Conservation (phyloP, 2,888 invertebrate species). For the Calliopum simillimum region DNA sequence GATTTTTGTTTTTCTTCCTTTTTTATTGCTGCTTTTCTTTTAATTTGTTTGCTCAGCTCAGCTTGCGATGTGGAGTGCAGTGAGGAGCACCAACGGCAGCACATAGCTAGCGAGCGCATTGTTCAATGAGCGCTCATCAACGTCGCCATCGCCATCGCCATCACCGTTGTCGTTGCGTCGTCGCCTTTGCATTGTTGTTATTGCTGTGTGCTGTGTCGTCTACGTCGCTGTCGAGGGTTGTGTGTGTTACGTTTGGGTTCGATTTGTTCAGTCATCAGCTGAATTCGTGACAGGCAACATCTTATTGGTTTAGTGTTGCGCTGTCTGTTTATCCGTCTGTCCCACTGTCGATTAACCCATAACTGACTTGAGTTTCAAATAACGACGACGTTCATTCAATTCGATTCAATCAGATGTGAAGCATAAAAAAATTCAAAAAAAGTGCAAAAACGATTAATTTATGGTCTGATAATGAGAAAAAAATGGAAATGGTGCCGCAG, state of each 20-base stretch:
- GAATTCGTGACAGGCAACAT: conserved; percentile 68
- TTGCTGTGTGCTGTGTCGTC: conserved; percentile 3
- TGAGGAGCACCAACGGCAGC: not conserved
- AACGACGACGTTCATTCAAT: too few species aligned
- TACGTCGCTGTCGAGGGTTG: conserved; percentile 56
- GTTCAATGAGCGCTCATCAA: not conserved
- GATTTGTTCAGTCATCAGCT: conserved; percentile 68
- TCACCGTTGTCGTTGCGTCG: conserved; percentile 2
- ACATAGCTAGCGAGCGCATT: conserved; percentile 4
- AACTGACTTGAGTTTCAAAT: too few species aligned
- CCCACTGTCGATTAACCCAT: not conserved
- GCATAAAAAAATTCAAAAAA: not conserved
- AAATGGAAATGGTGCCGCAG: too few species aligned
- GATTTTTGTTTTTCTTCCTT: not conserved
- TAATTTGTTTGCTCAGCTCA: not conserved
- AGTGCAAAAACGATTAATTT: too few species aligned
- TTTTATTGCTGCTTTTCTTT: not conserved
- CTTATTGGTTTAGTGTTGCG: conserved; percentile 60
- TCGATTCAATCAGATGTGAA: too few species aligned
- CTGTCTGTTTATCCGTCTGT: conserved; percentile 50
- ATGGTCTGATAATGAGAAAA: too few species aligned
- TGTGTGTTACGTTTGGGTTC: conserved; percentile 65
- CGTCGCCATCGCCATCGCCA: conserved; percentile 22
- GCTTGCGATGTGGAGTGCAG: not conserved
- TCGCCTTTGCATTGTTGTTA: not conserved